A percentile compares a stretch with the other conserved stretches of the same genome.
phyloP scores from a whole-genome alignment of 1,140 invertebrate genomes.

The Bombyx mori region DNA sequence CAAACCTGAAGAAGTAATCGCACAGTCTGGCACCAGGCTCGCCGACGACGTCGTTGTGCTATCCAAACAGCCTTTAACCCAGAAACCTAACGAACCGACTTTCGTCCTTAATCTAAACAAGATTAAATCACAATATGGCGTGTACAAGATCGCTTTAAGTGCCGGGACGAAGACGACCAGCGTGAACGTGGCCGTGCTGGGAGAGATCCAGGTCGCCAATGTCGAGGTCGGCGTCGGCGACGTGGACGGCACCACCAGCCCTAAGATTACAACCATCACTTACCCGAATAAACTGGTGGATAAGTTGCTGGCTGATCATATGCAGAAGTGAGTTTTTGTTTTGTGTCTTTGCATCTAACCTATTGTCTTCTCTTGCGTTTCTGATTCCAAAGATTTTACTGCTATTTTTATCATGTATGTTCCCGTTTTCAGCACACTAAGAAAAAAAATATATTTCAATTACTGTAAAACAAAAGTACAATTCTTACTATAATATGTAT shows the following conservation, averaged over 20 bases:
- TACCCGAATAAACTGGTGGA: slow-evolving; percentile 80
- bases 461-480: too few relatives aligned
- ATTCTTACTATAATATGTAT: too few relatives aligned
- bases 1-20: slow-evolving; percentile 77
- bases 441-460: neutral
- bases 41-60: slow-evolving; percentile 84
- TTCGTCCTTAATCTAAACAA: slow-evolving; percentile 87
- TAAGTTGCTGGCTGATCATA: slow-evolving; percentile 85
- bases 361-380: neutral
- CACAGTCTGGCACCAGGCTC: slow-evolving; percentile 81
- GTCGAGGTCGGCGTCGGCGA: slow-evolving; percentile 93
- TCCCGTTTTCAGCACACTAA: neutral
- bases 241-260: slow-evolving; percentile 87
- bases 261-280: slow-evolving; percentile 81
- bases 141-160: slow-evolving; percentile 86
- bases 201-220: slow-evolving; percentile 80
- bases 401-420: neutral
- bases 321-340: slow-evolving; percentile 79
- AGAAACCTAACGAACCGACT: slow-evolving; percentile 71
- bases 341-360: neutral
- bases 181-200: slow-evolving; percentile 81
- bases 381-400: neutral
- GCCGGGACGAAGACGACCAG: slow-evolving; percentile 78
- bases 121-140: slow-evolving; percentile 84
- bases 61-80: slow-evolving; percentile 72